Conservation (phyloP, 1,140 invertebrate genomes). For the Zaprionus capensis region DNA sequence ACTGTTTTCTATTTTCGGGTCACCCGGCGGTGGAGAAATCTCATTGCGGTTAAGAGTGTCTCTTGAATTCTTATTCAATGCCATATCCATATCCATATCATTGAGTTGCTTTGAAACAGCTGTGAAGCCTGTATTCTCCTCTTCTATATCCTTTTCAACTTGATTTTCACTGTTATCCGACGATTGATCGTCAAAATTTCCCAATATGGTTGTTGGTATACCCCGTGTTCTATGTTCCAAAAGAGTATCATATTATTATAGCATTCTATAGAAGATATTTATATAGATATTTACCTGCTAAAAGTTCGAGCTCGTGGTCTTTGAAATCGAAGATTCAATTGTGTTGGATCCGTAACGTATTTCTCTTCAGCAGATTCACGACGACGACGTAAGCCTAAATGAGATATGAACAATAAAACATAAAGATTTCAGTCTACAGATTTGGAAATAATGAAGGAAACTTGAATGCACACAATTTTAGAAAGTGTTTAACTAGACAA, state of each 20-base stretch:
- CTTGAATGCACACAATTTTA: no score
- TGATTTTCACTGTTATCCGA: constrained; percentile 64
- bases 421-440: no score
- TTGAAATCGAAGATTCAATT: constrained; percentile 90
- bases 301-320: constrained; percentile 85
- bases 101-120: not conserved
- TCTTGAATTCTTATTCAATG: constrained; percentile 40
- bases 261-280: not conserved
- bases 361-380: constrained; percentile 88
- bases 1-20: constrained; percentile 81
- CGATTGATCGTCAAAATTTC: constrained; percentile 67
- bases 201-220: constrained; percentile 59
- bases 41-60: constrained; percentile 52
- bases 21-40: constrained; percentile 80
- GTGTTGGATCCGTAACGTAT: constrained; percentile 90
- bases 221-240: constrained; percentile 58
- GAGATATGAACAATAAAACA: constrained; percentile 36
- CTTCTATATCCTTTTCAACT: constrained; percentile 6
- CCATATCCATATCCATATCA: constrained; percentile 3
- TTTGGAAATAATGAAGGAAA: no score
- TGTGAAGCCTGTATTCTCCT: constrained; percentile 13
- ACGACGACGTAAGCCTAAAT: constrained; percentile 86
- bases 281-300: constrained; percentile 54
- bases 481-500: no score
- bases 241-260: not conserved